phyloP scores from a whole-genome alignment of 2,113 vertebrate genomes.

The Rhipidura dahli region DNA sequence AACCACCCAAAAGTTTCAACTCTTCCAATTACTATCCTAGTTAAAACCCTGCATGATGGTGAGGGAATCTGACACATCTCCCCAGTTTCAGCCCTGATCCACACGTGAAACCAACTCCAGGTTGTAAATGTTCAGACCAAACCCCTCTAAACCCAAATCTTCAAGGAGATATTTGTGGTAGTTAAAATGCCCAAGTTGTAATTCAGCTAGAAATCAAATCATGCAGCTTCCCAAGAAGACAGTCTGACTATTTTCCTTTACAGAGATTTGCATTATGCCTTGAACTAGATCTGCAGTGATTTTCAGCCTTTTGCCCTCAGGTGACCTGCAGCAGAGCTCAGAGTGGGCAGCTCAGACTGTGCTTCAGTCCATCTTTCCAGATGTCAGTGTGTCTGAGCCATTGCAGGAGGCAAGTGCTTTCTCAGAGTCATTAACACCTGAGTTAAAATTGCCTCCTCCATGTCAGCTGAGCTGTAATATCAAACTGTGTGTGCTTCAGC shows the following conservation, averaged over 20 bases:
- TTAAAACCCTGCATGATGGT: background rate
- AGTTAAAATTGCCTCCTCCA: background rate
- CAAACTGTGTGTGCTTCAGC: background rate
- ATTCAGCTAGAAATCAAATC: background rate
- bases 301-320: background rate
- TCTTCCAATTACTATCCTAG: background rate
- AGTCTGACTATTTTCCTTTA: background rate
- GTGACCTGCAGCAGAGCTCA: background rate
- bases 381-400: background rate
- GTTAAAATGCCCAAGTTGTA: background rate
- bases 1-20: background rate
- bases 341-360: background rate
- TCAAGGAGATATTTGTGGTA: background rate
- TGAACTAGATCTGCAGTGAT: background rate
- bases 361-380: background rate
- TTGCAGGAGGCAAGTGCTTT: background rate
- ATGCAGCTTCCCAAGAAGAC: background rate
- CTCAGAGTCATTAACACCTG: background rate
- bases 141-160: background rate
- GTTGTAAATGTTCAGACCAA: background rate
- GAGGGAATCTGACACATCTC: background rate
- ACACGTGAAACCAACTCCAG: accelerated
- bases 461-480: background rate
- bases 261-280: background rate
- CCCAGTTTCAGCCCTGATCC: background rate